A percentile compares a stretch with the other conserved stretches of the same genome.
phyloP scores from a whole-genome alignment of 2,113 vertebrate genomes.

The Ardeotis arabs region DNA sequence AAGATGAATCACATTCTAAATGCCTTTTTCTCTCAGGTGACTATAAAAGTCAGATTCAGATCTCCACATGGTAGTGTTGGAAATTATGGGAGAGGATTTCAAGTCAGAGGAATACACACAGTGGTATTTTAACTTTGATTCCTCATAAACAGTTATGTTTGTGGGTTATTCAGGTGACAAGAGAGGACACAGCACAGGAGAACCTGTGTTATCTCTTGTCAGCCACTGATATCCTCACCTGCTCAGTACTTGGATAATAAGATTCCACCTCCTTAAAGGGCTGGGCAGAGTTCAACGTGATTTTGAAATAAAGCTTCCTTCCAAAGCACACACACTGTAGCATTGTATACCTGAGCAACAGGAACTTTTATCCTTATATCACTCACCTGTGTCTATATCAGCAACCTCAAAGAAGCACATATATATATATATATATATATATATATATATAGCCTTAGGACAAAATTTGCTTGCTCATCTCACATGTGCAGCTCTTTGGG shows the following conservation, averaged over 20 bases:
- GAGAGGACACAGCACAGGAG: background rate
- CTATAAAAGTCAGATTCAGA: background rate
- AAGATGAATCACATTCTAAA: background rate
- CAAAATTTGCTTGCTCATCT: background rate
- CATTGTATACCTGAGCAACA: background rate
- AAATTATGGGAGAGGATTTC: background rate
- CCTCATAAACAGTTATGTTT: background rate
- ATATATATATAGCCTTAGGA: background rate
- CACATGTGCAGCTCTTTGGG: background rate
- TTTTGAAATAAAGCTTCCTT: background rate
- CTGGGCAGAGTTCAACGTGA: background rate
- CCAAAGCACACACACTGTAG: background rate
- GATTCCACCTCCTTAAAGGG: background rate
- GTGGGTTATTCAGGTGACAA: background rate
- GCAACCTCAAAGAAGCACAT: background rate
- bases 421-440: no score
- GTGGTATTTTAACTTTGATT: background rate
- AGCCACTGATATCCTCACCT: background rate
- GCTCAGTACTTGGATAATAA: background rate
- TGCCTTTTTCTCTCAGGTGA: background rate
- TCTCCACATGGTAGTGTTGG: background rate
- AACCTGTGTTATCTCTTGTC: background rate
- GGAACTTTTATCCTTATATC: background rate
- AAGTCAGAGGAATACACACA: background rate
- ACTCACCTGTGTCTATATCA: background rate